Conservation (phyloP, 2,113 vertebrate species). For the Barbus barbus region DNA sequence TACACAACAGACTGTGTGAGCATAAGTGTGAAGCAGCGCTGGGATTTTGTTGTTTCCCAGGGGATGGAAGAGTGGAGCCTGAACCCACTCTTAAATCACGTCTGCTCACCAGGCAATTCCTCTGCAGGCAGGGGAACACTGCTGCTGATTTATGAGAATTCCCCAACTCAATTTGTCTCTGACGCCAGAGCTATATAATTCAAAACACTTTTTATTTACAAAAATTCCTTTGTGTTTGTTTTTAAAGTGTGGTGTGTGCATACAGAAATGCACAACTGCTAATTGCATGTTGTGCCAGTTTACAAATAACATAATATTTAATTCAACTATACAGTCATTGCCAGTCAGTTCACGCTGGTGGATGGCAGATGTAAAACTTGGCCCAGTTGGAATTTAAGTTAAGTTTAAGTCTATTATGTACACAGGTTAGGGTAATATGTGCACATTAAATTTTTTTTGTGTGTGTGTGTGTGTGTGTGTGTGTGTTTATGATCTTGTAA, state of each 20-base stretch:
- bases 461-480: no score
- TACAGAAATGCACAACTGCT: neutral
- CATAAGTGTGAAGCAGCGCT: constrained; percentile 22
- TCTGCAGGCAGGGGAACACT: constrained; percentile 60
- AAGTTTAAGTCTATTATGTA: no score
- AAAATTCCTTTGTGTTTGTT: constrained; percentile 31
- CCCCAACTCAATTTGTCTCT: constrained; percentile 73
- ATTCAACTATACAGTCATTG: neutral
- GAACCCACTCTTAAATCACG: constrained; percentile 72
- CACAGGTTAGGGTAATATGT: no score
- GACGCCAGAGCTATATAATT: constrained; percentile 73
- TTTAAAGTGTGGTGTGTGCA: constrained; percentile 52
- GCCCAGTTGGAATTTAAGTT: no score
- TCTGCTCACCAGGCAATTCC: constrained; percentile 69
- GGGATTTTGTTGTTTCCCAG: constrained; percentile 45
- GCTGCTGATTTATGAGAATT: constrained; percentile 74
- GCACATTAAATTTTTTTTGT: no score
- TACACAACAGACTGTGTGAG: constrained; percentile 36
- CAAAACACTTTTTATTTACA: constrained; percentile 72
- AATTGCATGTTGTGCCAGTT: neutral
- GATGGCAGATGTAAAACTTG: neutral
- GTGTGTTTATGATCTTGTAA: no score
- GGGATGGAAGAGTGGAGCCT: constrained; percentile 47
- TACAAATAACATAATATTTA: neutral
- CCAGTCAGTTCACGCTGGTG: constrained; percentile 11